These are phyloP conservation scores for Trachelus iudaicus DNA, from an alignment of 2,888 invertebrate genomes.

Conservation along the genomic window DNA sequence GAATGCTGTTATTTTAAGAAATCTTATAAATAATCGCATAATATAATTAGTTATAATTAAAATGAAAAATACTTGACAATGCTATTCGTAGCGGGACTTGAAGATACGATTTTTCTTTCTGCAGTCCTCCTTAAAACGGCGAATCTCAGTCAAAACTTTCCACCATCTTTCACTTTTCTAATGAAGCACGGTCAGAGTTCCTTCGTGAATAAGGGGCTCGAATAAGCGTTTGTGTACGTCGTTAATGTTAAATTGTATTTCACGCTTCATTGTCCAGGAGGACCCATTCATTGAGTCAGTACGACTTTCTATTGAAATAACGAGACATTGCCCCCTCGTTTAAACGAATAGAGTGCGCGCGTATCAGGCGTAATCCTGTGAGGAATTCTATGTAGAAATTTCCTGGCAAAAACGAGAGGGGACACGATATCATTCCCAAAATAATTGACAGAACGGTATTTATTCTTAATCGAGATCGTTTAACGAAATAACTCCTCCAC, in stretches of 20 bases:
- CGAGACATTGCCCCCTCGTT: constrained; percentile 14
- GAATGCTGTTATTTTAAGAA: not conserved
- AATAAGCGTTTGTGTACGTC: constrained; percentile 11
- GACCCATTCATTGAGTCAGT: constrained; percentile 23
- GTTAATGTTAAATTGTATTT: constrained; percentile 32
- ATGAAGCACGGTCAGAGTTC: not conserved
- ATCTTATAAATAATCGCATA: not conserved
- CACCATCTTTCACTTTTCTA: not conserved
- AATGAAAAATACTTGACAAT: not conserved
- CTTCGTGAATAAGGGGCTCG: not conserved
- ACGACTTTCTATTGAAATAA: constrained; percentile 26
- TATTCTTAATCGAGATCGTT: not conserved
- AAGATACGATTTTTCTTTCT: not conserved
- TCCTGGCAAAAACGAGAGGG: not conserved
- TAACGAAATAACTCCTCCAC: not conserved
- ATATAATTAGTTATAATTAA: not conserved
- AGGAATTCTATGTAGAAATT: not conserved
- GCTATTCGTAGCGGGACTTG: not conserved
- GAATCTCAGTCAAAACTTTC: not conserved
- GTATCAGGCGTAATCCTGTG: not conserved
- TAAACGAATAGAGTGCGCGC: not conserved
- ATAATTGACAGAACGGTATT: not conserved
- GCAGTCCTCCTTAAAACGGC: not conserved
- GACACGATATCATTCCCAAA: not conserved
- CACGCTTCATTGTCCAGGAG: constrained; percentile 27